Evolutionary conservation across 2,113 vertebrate species (phyloP).

Genomic region (Periophthalmodon schlosseri): DNA sequence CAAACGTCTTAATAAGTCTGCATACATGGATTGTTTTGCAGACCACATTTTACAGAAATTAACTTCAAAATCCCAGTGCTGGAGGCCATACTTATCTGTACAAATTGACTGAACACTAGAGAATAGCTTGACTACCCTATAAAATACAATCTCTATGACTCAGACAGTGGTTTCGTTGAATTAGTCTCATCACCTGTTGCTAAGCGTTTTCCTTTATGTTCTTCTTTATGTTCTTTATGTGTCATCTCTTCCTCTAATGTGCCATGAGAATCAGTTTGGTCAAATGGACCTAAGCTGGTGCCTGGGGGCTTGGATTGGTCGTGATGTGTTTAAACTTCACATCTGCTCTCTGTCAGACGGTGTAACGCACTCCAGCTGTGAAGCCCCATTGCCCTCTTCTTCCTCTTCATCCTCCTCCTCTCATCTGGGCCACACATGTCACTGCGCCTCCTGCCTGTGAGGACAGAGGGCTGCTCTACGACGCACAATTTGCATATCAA

Average conservation of each 20-base stretch:
- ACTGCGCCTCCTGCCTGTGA: constrained; percentile 16
- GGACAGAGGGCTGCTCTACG: background rate
- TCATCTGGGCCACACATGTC: constrained; percentile 60
- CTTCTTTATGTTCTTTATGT: too few relatives aligned
- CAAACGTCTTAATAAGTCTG: too few relatives aligned
- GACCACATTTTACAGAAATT: too few relatives aligned
- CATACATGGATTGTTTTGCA: background rate
- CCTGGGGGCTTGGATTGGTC: constrained; percentile 16
- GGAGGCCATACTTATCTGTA: background rate
- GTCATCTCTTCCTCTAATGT: background rate
- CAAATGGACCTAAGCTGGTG: constrained; percentile 12
- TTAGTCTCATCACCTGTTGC: constrained; percentile 8
- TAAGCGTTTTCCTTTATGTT: background rate
- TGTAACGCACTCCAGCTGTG: constrained; percentile 59
- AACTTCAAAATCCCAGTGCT: too few relatives aligned
- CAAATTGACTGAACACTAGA: background rate
- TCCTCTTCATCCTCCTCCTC: constrained; percentile 26
- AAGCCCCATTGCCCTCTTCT: background rate
- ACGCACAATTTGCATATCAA: background rate
- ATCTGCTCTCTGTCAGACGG: constrained; percentile 61
- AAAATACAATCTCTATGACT: background rate
- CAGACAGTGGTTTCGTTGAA: background rate
- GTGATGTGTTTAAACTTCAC: constrained; percentile 24
- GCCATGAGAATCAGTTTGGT: constrained; percentile 4
- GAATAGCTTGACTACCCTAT: background rate